These are phyloP conservation scores for Atrichornis clamosus DNA, from an alignment of 2,113 vertebrate genomes.

Conservation along the genomic window DNA sequence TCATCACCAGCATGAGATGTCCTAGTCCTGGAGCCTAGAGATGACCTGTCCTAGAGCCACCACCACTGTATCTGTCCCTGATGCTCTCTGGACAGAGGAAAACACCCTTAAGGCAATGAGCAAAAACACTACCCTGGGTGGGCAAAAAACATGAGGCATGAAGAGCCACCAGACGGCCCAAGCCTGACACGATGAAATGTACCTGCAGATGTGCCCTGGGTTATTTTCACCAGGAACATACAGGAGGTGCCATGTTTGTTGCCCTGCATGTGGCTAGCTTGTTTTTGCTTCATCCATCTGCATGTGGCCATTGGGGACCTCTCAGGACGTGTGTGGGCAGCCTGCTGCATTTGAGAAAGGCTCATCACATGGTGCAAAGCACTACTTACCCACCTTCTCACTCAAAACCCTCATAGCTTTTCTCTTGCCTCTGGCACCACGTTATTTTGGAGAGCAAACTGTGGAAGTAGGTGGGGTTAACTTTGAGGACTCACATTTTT, in stretches of 20 bases:
- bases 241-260: neutral
- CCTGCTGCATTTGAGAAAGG: neutral
- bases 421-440: neutral
- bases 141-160: neutral
- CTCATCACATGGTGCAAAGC: fast-evolving
- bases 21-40: neutral
- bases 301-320: neutral
- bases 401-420: neutral
- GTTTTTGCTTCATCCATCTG: fast-evolving
- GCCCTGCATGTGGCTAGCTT: neutral
- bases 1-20: neutral
- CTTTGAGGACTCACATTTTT: neutral
- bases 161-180: neutral
- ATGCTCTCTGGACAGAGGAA: neutral
- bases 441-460: neutral
- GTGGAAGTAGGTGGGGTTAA: neutral
- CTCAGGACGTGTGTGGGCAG: neutral
- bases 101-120: neutral
- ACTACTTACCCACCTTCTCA: neutral
- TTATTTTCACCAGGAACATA: neutral
- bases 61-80: fast-evolving
- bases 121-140: fast-evolving
- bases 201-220: neutral
- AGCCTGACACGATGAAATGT: fast-evolving
- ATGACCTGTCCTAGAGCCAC: neutral